A percentile compares a stretch with the other conserved stretches of the same genome.
Evolutionary conservation across 2,113 vertebrate species (phyloP).

Genomic region (Lontra canadensis): DNA sequence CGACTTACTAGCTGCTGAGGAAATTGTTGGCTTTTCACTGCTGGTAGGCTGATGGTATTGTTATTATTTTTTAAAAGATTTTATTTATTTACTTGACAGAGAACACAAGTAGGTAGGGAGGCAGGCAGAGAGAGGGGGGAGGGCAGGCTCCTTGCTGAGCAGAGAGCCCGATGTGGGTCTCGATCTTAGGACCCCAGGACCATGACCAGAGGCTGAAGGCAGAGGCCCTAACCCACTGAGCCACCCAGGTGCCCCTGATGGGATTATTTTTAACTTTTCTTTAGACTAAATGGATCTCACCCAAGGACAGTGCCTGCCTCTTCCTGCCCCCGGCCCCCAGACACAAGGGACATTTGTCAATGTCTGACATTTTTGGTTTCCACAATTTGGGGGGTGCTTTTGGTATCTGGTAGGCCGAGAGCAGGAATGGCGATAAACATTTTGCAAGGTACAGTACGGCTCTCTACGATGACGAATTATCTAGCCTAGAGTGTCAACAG

Average conservation of each 20-base stretch:
- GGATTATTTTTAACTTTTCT: neutral
- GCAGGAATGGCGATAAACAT: rapidly evolving
- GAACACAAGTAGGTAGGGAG: no score
- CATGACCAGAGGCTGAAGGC: no score
- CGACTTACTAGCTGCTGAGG: neutral
- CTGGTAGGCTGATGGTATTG: neutral
- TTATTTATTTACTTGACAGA: no score
- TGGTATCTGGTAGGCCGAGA: neutral
- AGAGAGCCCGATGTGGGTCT: no score
- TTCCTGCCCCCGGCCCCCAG: no score
- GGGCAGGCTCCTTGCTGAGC: no score
- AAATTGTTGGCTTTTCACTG: neutral
- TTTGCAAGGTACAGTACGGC: no score
- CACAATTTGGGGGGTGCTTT: rapidly evolving
- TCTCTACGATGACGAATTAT: neutral
- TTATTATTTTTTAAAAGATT: neutral
- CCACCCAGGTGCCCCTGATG: neutral
- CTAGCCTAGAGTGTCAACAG: neutral
- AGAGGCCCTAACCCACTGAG: no score
- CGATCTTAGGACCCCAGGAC: no score
- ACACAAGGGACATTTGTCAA: neutral
- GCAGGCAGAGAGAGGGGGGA: no score
- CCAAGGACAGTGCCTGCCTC: neutral
- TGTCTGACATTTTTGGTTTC: neutral
- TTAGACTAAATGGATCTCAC: neutral